phyloP scores from a whole-genome alignment of 2,797 vertebrate species.

The Odontamblyopus lacepedii region DNA sequence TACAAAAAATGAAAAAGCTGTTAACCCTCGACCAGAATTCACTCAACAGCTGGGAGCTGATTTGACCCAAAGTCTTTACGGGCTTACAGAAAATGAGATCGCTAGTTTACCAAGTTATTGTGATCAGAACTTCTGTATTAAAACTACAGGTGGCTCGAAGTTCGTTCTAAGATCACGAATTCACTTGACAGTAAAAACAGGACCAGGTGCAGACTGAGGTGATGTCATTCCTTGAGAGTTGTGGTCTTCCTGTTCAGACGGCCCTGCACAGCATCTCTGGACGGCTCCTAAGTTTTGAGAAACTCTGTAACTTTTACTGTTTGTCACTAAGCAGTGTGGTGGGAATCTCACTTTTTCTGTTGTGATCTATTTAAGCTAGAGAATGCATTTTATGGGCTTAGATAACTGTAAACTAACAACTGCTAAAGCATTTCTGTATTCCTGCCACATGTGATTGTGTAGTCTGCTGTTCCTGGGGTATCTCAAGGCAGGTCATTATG shows the following conservation, averaged over 20 bases:
- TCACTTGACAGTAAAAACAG: constrained; percentile 67
- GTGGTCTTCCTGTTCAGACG: constrained; percentile 76
- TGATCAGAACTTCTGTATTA: constrained; percentile 84
- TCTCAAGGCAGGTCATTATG: no score
- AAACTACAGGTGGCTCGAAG: constrained; percentile 38
- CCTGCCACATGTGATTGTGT: no score
- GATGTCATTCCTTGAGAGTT: constrained; percentile 74
- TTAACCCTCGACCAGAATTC: constrained; percentile 64
- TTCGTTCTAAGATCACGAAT: constrained; percentile 86
- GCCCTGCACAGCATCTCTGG: constrained; percentile 59
- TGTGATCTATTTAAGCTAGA: no score
- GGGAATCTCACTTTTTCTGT: no score
- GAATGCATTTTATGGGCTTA: no score
- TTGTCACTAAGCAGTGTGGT: not conserved
- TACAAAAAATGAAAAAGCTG: not conserved
- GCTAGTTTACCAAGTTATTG: constrained; percentile 81
- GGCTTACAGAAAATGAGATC: constrained; percentile 65
- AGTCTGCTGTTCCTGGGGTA: no score
- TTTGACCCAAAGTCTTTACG: constrained; percentile 72
- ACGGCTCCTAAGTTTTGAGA: constrained; percentile 68
- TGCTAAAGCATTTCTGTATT: no score
- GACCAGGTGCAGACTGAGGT: constrained; percentile 70
- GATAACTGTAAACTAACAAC: no score
- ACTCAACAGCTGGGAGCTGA: constrained; percentile 64
- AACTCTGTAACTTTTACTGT: constrained; percentile 65